Evolutionary conservation across 2,888 invertebrate genomes (phyloP).

Genomic region (Philonicus albiceps): DNA sequence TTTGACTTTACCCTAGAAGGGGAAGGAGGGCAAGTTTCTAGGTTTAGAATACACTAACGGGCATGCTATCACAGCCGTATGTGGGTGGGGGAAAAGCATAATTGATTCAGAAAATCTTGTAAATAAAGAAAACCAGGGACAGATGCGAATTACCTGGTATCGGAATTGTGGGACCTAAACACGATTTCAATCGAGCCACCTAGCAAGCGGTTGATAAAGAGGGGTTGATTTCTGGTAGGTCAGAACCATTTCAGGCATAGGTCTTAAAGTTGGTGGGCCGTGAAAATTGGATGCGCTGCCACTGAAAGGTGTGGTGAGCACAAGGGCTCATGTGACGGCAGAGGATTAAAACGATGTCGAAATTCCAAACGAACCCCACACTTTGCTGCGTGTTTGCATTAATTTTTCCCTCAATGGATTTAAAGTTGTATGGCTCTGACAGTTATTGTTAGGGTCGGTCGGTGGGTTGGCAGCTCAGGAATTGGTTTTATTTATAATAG

Average conservation of each 20-base stretch:
- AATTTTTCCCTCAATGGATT: neutral
- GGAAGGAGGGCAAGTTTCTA: neutral
- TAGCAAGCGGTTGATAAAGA: neutral
- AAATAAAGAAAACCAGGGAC: neutral
- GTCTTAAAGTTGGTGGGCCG: neutral
- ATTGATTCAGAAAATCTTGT: slow-evolving; percentile 10
- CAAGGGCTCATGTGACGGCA: neutral
- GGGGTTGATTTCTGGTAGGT: neutral
- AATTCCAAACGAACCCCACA: neutral
- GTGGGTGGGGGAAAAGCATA: neutral
- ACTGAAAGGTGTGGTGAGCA: neutral
- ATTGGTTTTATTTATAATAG: neutral
- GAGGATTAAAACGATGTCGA: neutral
- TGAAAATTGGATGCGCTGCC: neutral
- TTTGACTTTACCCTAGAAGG: neutral
- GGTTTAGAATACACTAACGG: neutral
- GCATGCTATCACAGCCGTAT: no score
- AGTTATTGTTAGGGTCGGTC: neutral
- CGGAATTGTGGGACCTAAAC: neutral
- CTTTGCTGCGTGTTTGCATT: neutral
- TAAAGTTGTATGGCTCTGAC: neutral
- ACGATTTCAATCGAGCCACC: neutral
- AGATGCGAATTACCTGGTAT: neutral
- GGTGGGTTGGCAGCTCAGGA: neutral
- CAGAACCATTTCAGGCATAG: neutral